Evolutionary conservation across 2,888 invertebrate genomes (phyloP).

Genomic region (Mesopsocus fuscifrons): DNA sequence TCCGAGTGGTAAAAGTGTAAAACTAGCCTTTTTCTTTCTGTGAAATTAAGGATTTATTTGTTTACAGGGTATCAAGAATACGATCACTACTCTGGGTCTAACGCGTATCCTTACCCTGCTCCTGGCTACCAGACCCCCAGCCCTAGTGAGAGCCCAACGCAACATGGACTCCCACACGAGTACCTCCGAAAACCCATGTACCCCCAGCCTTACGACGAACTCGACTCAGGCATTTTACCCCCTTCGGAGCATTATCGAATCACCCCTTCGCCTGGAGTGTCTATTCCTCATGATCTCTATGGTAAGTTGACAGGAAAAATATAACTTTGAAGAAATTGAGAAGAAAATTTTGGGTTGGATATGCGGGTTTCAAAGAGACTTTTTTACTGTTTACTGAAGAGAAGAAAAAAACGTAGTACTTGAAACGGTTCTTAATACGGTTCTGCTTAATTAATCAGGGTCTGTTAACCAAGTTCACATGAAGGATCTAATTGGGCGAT

Average conservation of each 20-base stretch:
- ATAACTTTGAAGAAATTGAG: neutral
- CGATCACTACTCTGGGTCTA: slow-evolving; percentile 33
- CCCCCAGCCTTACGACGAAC: slow-evolving; percentile 42
- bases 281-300: slow-evolving; percentile 35
- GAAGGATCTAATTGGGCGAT: no score
- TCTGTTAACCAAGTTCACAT: no score
- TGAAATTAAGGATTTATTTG: slow-evolving; percentile 12
- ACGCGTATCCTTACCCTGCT: slow-evolving; percentile 24
- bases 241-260: slow-evolving; percentile 35
- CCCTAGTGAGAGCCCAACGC: slow-evolving; percentile 17
- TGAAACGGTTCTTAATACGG: no score
- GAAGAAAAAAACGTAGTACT: neutral
- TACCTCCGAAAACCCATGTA: slow-evolving; percentile 34
- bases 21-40: no score
- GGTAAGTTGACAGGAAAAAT: slow-evolving; percentile 21
- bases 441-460: no score
- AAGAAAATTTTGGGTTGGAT: neutral
- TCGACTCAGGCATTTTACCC: slow-evolving; percentile 27
- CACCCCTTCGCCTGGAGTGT: slow-evolving; percentile 39
- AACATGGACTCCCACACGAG: slow-evolving; percentile 21
- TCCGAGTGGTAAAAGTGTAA: no score
- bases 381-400: slow-evolving; percentile 1
- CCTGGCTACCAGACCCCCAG: slow-evolving; percentile 21
- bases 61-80: slow-evolving; percentile 33
- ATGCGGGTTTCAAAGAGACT: no score